phyloP scores from a whole-genome alignment of 2,888 invertebrate species.

The Limulus polyphemus region DNA sequence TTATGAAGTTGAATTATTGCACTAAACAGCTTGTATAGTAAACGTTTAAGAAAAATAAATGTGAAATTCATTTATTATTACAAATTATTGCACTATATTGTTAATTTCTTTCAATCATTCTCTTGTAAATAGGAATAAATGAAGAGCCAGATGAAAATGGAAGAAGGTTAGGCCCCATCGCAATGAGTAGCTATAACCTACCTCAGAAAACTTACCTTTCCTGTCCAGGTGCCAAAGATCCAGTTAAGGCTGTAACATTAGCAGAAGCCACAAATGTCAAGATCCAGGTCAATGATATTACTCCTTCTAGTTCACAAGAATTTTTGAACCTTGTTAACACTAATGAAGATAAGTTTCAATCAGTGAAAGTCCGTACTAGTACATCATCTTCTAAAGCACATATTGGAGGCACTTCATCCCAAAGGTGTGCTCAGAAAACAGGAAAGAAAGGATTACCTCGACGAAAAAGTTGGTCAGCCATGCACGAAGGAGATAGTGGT shows the following conservation, averaged over 20 bases:
- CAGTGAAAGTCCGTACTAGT: too few species aligned
- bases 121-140: neutral
- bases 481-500: conserved; percentile 7
- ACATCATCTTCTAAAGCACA: neutral
- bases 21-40: too few species aligned
- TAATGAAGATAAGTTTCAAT: too few species aligned
- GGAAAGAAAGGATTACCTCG: conserved; percentile 10
- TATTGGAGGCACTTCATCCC: conserved; percentile 15
- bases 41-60: too few species aligned
- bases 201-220: neutral
- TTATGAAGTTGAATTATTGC: too few species aligned
- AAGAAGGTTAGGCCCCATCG: neutral
- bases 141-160: neutral
- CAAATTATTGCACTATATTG: too few species aligned
- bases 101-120: too few species aligned
- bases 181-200: neutral
- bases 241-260: conserved; percentile 3
- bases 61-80: too few species aligned
- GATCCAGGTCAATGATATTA: conserved; percentile 26
- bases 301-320: conserved; percentile 25
- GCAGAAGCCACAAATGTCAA: conserved; percentile 21
- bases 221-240: neutral
- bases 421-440: conserved; percentile 9
- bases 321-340: conserved; percentile 7
- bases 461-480: conserved; percentile 16